Conservation (phyloP, 2,113 vertebrate species). For the Anthoscopus minutus region DNA sequence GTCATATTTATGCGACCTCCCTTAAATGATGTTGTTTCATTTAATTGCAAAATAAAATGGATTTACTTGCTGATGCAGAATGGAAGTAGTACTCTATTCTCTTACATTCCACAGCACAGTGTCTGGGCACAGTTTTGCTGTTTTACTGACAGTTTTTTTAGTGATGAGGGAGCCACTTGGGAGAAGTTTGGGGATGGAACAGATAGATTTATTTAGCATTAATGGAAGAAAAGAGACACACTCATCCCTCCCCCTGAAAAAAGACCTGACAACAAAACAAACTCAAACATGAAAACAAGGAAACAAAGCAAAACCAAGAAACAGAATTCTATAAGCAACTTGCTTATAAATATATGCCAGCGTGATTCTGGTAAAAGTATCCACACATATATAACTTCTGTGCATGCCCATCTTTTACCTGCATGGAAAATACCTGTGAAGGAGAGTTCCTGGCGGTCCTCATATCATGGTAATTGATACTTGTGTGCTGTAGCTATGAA, state of each 20-base stretch:
- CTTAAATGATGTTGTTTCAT: neutral
- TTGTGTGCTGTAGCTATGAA: neutral
- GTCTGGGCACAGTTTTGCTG: neutral
- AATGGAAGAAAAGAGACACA: neutral
- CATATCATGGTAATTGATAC: neutral
- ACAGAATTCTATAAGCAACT: neutral
- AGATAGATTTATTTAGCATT: neutral
- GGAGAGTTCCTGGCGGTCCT: neutral
- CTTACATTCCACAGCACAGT: neutral
- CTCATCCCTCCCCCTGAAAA: neutral
- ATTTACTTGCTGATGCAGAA: neutral
- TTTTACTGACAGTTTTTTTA: neutral
- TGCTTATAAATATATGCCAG: neutral
- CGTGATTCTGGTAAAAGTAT: neutral
- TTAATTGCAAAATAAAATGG: neutral
- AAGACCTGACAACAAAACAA: neutral
- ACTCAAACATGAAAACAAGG: neutral
- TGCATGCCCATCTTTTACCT: neutral
- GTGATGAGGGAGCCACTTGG: neutral
- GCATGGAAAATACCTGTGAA: neutral
- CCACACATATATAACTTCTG: fast-evolving
- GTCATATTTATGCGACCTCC: neutral
- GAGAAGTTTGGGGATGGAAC: neutral
- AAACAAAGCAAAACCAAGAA: neutral
- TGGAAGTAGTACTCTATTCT: neutral